phyloP scores from a whole-genome alignment of 2,888 invertebrate genomes.

The Podotricha telesiphe region DNA sequence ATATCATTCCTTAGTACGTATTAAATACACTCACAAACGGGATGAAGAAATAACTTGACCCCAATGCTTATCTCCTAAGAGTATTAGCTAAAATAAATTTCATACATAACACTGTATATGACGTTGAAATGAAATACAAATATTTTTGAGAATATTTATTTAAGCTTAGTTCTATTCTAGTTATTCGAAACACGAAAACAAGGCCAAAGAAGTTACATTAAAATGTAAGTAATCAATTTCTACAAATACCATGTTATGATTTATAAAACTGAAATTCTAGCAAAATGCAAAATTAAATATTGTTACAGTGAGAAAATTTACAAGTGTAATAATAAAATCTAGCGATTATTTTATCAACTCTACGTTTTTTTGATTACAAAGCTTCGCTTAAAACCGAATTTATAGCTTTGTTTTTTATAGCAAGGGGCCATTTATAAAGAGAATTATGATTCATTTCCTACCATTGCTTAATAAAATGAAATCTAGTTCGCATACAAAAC shows the following conservation, averaged over 20 bases:
- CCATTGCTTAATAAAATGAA: slow-evolving; percentile 14
- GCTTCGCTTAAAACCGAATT: slow-evolving; percentile 3
- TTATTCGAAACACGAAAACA: too few relatives aligned
- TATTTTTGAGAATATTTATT: too few relatives aligned
- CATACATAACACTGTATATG: background rate
- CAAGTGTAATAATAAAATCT: background rate
- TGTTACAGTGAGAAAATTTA: background rate
- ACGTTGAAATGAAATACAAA: background rate
- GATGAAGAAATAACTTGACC: slow-evolving; percentile 4
- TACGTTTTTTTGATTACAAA: background rate
- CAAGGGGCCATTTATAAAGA: slow-evolving; percentile 7
- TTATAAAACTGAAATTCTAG: background rate
- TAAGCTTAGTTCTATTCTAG: too few relatives aligned
- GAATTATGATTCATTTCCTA: slow-evolving; percentile 19
- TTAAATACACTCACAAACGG: background rate
- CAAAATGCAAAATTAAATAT: background rate
- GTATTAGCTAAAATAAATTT: background rate
- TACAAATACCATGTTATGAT: background rate
- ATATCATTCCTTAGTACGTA: too few relatives aligned
- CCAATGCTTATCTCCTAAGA: slow-evolving; percentile 2
- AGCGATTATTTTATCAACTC: background rate
- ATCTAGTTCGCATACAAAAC: background rate
- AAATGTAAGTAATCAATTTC: background rate
- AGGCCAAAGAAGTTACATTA: background rate
- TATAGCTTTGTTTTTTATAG: slow-evolving; percentile 3